Evolutionary conservation across 2,888 invertebrate genomes (phyloP).

Genomic region (Ferrisia virgata): DNA sequence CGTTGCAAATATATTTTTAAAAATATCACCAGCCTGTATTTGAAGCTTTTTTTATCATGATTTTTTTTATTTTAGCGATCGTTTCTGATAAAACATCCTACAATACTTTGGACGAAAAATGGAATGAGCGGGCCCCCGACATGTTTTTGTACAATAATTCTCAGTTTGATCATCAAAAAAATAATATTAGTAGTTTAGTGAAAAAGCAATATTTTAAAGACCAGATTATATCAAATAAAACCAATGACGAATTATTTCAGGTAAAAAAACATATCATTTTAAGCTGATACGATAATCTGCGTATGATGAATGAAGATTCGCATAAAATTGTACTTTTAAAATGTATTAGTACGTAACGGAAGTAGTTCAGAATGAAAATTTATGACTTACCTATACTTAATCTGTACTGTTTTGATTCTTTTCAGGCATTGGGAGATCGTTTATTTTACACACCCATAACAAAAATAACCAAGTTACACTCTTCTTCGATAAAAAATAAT

Average conservation of each 20-base stretch:
- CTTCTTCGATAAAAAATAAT: constrained; percentile 48
- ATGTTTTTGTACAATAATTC: constrained; percentile 50
- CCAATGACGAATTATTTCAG: not conserved
- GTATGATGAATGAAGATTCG: too few species aligned
- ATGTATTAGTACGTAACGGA: too few species aligned
- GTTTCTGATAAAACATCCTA: constrained; percentile 46
- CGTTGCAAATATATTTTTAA: not conserved
- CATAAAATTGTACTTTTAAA: too few species aligned
- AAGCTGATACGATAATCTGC: too few species aligned
- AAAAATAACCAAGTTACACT: constrained; percentile 50
- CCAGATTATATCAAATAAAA: not conserved
- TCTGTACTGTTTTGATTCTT: too few species aligned
- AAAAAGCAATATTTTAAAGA: not conserved
- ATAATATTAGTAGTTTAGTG: not conserved
- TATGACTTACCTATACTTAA: too few species aligned
- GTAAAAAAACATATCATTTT: too few species aligned
- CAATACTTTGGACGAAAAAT: constrained; percentile 49
- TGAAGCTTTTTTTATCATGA: not conserved
- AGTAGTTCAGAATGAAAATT: constrained; percentile 18
- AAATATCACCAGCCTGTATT: not conserved
- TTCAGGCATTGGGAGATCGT: constrained; percentile 51
- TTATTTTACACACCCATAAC: constrained; percentile 50
- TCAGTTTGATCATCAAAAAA: constrained; percentile 30
- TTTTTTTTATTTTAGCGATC: constrained; percentile 47
- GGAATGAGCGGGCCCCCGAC: constrained; percentile 50